A percentile compares a stretch with the other conserved stretches of the same genome.
Evolutionary conservation across 2,797 vertebrate genomes (phyloP).

Genomic region (Chelon labrosus): DNA sequence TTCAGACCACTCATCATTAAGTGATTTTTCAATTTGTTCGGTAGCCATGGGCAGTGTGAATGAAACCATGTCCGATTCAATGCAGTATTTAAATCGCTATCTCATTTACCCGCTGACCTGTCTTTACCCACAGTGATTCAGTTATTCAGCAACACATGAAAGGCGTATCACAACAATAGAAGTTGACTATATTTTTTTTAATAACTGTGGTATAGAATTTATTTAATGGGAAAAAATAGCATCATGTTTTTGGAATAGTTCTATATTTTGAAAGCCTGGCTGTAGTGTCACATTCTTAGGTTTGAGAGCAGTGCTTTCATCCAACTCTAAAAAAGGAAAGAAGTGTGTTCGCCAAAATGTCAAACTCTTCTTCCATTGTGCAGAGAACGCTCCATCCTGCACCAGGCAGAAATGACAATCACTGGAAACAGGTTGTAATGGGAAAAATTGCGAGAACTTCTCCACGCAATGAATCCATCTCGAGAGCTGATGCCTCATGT

Average conservation of each 20-base stretch:
- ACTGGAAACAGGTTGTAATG: background rate
- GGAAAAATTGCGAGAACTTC: conserved; percentile 10
- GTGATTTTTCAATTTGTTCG: conserved; percentile 55
- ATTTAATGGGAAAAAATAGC: background rate
- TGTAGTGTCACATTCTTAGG: too few relatives aligned
- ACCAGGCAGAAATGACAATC: background rate
- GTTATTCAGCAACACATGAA: conserved; percentile 13
- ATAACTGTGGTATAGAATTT: background rate
- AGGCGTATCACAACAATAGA: background rate
- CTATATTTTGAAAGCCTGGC: too few relatives aligned
- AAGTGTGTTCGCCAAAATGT: too few relatives aligned
- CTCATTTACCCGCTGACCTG: conserved; percentile 26
- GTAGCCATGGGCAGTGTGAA: conserved; percentile 31
- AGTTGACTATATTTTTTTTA: background rate
- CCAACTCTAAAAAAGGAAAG: too few relatives aligned
- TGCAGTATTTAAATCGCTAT: conserved; percentile 36
- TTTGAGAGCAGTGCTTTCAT: too few relatives aligned
- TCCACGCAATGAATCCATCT: conserved; percentile 2
- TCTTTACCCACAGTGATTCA: conserved; percentile 19
- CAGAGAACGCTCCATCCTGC: background rate
- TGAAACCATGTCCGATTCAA: conserved; percentile 55
- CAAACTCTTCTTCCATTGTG: too few relatives aligned
- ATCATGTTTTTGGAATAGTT: background rate
- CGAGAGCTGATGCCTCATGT: background rate
- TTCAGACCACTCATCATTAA: conserved; percentile 52